Evolutionary conservation across 2,888 invertebrate genomes (phyloP), one percentile per base, ranked within the genome.

Genomic region (Gymnocheta viridis): DNA sequence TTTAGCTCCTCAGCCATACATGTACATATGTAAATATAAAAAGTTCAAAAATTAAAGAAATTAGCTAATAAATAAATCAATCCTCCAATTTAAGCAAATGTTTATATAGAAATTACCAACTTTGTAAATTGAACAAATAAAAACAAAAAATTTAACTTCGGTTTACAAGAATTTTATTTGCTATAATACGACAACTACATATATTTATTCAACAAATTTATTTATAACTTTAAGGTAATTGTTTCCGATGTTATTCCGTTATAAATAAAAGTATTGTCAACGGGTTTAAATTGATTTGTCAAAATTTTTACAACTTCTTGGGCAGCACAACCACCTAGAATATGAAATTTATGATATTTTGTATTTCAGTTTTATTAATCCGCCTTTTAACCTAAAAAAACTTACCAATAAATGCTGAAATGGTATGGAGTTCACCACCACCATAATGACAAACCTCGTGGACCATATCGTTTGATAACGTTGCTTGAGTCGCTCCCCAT

Each of bases 381-480:
- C 19, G 14, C 24, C 4, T 17, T 47, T 9, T 4, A 17, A 1
- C 5, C 4, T n/a, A 44, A 7, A 27, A 27, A 17, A 3, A 3
- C 84, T 89, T 90, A 93, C 95, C 96, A 86, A 98, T 93, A 90
- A 97, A 97, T 6, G 99, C 96, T 12, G 99, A 98, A 12, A 99
- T 95, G 35, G 98, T 96, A 92, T 99, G 99, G 82, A 99, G 93
- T 92, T 99, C 99, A 10, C 97, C 95, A 10, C 98, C 98, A 12
- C 99, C 99, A 92, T 97, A 99, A 38, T 98, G 94, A 90, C 97
- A 98, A 93, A 98, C 96, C 93, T 98, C 99, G 92, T 98, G 98
- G 35, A 98, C 95, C 89, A 96, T 96, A 91, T 99, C 98, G 92
- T 99, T 99, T 90, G 97, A 96, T 49, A 96, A 93, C 44, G 95